A percentile compares a stretch with the other conserved stretches of the same genome.
phyloP scores from a whole-genome alignment of 2,113 vertebrate genomes.

The Eidolon helvum region DNA sequence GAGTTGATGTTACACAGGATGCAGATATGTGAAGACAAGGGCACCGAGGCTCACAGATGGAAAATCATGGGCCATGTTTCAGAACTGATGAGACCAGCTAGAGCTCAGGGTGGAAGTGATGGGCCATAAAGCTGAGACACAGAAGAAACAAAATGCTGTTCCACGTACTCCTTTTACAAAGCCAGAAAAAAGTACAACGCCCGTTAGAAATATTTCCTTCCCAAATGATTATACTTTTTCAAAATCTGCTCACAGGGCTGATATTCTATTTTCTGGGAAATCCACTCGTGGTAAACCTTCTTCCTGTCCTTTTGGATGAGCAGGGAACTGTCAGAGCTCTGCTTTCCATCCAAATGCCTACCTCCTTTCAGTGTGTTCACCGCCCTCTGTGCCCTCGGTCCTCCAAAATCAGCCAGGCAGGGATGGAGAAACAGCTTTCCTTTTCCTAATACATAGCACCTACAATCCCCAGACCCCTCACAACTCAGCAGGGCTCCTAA shows the following conservation, averaged over 20 bases:
- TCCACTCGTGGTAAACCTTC: background rate
- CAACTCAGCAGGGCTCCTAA: background rate
- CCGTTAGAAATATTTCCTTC: background rate
- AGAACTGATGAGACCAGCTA: background rate
- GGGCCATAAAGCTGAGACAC: background rate
- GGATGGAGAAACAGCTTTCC: background rate
- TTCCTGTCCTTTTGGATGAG: background rate
- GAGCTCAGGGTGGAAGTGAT: background rate
- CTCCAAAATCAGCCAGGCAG: background rate
- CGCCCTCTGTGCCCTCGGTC: background rate
- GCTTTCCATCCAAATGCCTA: background rate
- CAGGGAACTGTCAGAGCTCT: background rate
- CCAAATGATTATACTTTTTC: background rate
- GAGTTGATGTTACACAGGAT: background rate
- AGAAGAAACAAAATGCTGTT: background rate
- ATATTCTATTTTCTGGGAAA: background rate
- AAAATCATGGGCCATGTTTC: background rate
- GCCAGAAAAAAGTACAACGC: background rate
- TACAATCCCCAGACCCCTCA: background rate
- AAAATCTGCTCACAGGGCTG: background rate
- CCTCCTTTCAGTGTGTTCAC: background rate
- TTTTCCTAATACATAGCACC: background rate
- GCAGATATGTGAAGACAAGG: accelerated
- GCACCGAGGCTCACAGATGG: background rate
- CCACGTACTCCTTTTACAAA: background rate